Percentiles rank a stretch among this genome's conserved stretches.
Evolutionary conservation across 2,888 invertebrate species (phyloP).

Genomic region (Agrilus cyanescens): DNA sequence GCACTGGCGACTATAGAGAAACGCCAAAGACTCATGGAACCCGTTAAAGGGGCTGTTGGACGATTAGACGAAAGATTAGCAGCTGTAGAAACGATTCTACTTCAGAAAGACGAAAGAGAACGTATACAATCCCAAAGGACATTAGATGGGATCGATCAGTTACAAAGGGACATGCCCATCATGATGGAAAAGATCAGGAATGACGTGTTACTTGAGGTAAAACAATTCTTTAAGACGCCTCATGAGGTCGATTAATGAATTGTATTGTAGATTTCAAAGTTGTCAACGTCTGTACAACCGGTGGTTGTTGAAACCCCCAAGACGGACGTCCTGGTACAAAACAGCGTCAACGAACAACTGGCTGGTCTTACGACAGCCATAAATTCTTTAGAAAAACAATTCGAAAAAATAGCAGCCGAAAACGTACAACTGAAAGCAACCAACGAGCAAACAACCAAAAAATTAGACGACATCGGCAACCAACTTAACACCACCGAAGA

Average conservation of each 20-base stretch:
- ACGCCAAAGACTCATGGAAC: slow-evolving; percentile 56
- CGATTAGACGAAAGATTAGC: slow-evolving; percentile 64
- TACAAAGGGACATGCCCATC: slow-evolving; percentile 37
- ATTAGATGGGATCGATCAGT: slow-evolving; percentile 43
- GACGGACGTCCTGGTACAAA: slow-evolving; percentile 24
- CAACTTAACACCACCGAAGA: slow-evolving; percentile 39
- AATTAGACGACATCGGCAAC: slow-evolving; percentile 34
- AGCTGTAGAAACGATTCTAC: slow-evolving; percentile 63
- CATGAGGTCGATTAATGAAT: too few species aligned
- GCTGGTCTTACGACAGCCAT: slow-evolving; percentile 22
- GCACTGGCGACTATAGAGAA: slow-evolving; percentile 59
- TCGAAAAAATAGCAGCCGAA: slow-evolving; percentile 29
- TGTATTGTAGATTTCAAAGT: too few species aligned
- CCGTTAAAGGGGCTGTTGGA: slow-evolving; percentile 54
- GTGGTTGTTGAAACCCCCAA: slow-evolving; percentile 18
- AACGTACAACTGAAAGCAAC: slow-evolving; percentile 35
- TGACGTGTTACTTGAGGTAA: slow-evolving; percentile 30
- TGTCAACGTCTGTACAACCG: slow-evolving; percentile 19
- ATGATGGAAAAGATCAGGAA: slow-evolving; percentile 37
- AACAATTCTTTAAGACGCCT: too few species aligned
- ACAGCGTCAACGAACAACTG: slow-evolving; percentile 26
- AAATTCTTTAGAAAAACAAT: slow-evolving; percentile 25
- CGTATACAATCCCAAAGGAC: slow-evolving; percentile 51
- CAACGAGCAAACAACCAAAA: slow-evolving; percentile 35
- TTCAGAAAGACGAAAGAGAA: slow-evolving; percentile 59